phyloP scores from a whole-genome alignment of 1,140 invertebrate species.

The Trichogramma pretiosum region DNA sequence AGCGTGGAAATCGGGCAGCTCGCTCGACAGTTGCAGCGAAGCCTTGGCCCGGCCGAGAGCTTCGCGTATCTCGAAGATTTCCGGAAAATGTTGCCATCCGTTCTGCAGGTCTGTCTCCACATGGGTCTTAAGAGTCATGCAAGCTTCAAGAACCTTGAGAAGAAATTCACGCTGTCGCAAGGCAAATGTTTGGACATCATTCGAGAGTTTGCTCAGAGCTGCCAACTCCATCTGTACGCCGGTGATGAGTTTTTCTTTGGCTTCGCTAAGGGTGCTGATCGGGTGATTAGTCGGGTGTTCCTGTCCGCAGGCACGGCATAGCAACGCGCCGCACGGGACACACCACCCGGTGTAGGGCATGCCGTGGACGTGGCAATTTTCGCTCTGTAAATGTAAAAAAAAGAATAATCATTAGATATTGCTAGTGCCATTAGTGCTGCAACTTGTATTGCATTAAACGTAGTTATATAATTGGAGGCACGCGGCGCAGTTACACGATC shows the following conservation, averaged over 20 bases:
- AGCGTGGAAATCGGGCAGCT: constrained; percentile 49
- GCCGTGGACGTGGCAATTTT: constrained; percentile 62
- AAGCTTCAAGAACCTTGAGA: constrained; percentile 63
- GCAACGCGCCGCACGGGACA: constrained; percentile 53
- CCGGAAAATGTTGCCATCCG: constrained; percentile 53
- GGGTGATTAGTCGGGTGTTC: constrained; percentile 58
- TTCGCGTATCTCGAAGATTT: constrained; percentile 56
- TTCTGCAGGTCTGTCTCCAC: constrained; percentile 63
- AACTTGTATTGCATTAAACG: no score
- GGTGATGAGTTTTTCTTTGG: constrained; percentile 55
- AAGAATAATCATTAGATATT: background rate
- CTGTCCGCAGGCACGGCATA: constrained; percentile 60
- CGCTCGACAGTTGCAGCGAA: constrained; percentile 49
- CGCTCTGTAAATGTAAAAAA: constrained; percentile 38
- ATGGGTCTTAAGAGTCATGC: constrained; percentile 62
- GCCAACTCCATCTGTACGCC: constrained; percentile 51
- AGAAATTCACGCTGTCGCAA: constrained; percentile 61
- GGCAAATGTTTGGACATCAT: constrained; percentile 56
- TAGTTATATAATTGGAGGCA: background rate
- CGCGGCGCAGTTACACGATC: no score
- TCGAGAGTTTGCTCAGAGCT: constrained; percentile 48
- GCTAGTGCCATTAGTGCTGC: no score
- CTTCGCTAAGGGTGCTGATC: constrained; percentile 58
- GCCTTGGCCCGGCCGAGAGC: constrained; percentile 52
- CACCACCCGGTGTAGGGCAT: constrained; percentile 67